phyloP scores from a whole-genome alignment of 35 echinoderm and acorn worm genomes.

The Holothuria glaberrima region DNA sequence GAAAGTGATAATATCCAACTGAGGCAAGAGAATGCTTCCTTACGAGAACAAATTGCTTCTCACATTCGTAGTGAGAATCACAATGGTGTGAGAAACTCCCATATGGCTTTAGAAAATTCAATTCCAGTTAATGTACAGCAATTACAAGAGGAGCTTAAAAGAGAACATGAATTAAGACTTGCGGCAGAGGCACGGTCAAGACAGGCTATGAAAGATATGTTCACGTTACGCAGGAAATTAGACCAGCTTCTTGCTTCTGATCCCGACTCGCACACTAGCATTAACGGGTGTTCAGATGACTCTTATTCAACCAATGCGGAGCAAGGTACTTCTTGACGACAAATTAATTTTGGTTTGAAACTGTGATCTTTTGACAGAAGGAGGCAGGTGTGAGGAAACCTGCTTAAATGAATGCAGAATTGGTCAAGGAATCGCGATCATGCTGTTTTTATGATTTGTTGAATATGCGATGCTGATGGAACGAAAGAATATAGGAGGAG shows the following conservation, averaged over 20 bases:
- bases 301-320: too few relatives aligned
- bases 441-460: too few relatives aligned
- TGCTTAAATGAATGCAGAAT: too few relatives aligned
- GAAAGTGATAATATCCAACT: background rate
- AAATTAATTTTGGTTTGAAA: too few relatives aligned
- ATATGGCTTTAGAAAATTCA: background rate
- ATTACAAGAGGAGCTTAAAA: background rate
- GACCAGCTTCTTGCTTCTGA: background rate
- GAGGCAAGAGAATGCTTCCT: background rate
- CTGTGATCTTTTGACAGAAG: too few relatives aligned
- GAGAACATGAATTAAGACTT: constrained; percentile 2
- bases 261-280: too few relatives aligned
- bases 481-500: too few relatives aligned
- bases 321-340: too few relatives aligned
- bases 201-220: constrained; percentile 23
- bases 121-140: background rate
- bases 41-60: background rate
- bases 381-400: too few relatives aligned
- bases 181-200: constrained; percentile 15
- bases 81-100: background rate
- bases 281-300: too few relatives aligned
- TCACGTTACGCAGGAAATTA: background rate
- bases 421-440: too few relatives aligned
- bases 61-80: background rate
- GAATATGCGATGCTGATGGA: too few relatives aligned